Conservation (phyloP, 1,140 invertebrate genomes). For the Frieseomelitta varia region DNA sequence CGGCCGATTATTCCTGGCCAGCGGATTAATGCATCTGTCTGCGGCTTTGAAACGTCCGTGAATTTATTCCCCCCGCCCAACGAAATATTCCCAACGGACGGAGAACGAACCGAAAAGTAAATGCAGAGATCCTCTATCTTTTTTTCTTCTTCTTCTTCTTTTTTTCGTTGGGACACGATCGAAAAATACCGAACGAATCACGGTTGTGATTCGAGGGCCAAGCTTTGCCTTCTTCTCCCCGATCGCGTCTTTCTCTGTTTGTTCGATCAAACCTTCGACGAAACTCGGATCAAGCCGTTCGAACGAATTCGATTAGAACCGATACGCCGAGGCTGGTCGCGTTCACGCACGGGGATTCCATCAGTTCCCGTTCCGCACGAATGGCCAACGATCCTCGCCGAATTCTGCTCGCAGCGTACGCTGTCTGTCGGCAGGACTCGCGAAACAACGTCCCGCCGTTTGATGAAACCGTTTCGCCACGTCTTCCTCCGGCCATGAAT, state of each 20-base stretch:
- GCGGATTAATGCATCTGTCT: background rate
- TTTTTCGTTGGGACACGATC: background rate
- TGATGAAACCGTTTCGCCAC: too few species aligned
- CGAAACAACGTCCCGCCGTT: background rate
- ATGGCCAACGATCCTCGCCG: background rate
- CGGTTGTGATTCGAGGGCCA: background rate
- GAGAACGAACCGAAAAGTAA: background rate
- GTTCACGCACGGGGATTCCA: slow-evolving; percentile 4
- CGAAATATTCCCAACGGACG: background rate
- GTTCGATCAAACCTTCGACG: slow-evolving; percentile 13
- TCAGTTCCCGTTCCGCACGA: slow-evolving; percentile 40
- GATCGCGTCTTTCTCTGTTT: background rate
- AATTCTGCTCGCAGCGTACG: background rate
- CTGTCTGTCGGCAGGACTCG: background rate
- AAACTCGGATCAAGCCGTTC: slow-evolving; percentile 24
- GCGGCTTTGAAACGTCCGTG: background rate
- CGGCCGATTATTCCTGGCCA: background rate
- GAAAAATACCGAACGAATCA: slow-evolving; percentile 10
- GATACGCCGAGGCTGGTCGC: background rate
- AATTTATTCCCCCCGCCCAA: too few species aligned
- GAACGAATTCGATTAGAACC: slow-evolving; percentile 36
- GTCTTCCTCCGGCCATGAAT: too few species aligned
- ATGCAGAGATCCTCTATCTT: background rate
- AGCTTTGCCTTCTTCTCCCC: too few species aligned
- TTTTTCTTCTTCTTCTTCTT: too few species aligned